These are phyloP conservation scores for Campylomormyrus tamandua DNA, from an alignment of 2,113 vertebrate species.

Conservation along the genomic window DNA sequence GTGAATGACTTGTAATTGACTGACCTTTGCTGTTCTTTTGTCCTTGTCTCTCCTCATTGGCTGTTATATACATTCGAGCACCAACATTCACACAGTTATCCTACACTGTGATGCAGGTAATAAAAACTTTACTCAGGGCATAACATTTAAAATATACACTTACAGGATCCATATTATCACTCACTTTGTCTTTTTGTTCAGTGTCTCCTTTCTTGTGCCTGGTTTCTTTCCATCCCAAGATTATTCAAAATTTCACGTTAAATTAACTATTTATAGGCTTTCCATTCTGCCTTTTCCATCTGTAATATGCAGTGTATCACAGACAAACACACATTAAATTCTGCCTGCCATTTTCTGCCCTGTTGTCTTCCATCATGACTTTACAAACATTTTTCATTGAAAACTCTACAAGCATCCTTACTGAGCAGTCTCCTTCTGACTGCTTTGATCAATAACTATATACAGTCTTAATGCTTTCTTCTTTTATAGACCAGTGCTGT, in stretches of 20 bases:
- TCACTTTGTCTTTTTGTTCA: too few relatives aligned
- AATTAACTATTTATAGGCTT: neutral
- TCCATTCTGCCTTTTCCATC: neutral
- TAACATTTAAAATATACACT: too few relatives aligned
- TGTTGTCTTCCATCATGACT: neutral
- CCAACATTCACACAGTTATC: too few relatives aligned
- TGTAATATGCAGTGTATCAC: neutral
- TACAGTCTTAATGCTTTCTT: constrained; percentile 7
- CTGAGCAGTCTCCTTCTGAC: neutral
- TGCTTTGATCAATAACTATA: neutral
- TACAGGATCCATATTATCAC: too few relatives aligned
- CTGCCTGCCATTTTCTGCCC: neutral
- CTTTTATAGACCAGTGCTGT: constrained; percentile 1
- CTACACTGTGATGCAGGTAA: too few relatives aligned
- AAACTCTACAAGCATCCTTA: too few relatives aligned
- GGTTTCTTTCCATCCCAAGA: too few relatives aligned
- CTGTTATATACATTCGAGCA: too few relatives aligned
- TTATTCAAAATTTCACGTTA: neutral
- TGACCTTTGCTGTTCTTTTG: neutral
- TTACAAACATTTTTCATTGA: neutral
- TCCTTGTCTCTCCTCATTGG: neutral
- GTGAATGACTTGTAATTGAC: too few relatives aligned
- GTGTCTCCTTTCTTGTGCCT: too few relatives aligned
- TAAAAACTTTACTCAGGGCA: too few relatives aligned
- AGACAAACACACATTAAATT: neutral